Conservation (phyloP, 2,113 vertebrate species). For the Melanerpes aurifrons region DNA sequence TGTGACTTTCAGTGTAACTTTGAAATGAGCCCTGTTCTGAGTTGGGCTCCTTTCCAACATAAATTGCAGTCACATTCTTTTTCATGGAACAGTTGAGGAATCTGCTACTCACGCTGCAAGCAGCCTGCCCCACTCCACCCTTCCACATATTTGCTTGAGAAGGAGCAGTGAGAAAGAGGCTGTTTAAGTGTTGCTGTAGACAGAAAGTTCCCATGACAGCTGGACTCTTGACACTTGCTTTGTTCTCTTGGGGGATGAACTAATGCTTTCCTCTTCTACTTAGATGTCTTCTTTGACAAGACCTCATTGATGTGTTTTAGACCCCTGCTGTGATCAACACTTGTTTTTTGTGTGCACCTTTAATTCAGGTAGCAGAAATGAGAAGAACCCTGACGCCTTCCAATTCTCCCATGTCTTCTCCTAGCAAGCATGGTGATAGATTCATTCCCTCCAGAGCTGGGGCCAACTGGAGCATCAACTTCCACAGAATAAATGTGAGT, state of each 20-base stretch:
- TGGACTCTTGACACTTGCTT: neutral
- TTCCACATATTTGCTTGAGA: neutral
- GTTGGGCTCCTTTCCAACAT: neutral
- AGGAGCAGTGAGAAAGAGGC: neutral
- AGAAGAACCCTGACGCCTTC: conserved; percentile 90
- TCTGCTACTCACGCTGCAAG: neutral
- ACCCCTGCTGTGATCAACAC: neutral
- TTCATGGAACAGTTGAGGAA: neutral
- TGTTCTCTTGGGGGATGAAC: neutral
- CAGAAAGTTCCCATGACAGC: neutral
- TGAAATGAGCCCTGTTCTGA: neutral
- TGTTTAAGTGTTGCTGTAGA: neutral
- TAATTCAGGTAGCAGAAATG: conserved; percentile 81
- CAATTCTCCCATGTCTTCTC: conserved; percentile 94
- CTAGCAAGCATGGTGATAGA: conserved; percentile 95
- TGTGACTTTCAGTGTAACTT: neutral
- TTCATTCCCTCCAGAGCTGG: conserved; percentile 97
- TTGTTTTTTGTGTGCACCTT: neutral
- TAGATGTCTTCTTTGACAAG: neutral
- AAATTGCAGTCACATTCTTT: neutral
- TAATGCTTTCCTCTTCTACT: neutral
- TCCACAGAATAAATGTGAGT: conserved; percentile 96
- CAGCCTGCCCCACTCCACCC: neutral
- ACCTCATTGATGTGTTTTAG: neutral
- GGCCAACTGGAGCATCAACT: conserved; percentile 98